Evolutionary conservation across 2,797 vertebrate genomes (phyloP).

Genomic region (Rhinophrynus dorsalis): DNA sequence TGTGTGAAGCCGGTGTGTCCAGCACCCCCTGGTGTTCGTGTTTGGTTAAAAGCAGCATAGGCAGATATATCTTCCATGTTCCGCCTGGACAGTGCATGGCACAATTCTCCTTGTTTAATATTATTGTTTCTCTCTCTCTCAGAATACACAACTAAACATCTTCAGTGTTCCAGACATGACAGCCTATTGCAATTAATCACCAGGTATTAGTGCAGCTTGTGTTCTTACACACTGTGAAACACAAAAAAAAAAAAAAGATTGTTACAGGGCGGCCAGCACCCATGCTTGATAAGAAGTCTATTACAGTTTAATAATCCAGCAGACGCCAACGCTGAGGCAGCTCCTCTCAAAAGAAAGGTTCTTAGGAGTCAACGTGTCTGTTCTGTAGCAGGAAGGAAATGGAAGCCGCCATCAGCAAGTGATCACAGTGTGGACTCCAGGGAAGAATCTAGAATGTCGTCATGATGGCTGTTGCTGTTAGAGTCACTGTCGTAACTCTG

Average conservation of each 20-base stretch:
- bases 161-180: constrained; percentile 66
- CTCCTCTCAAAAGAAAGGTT: background rate
- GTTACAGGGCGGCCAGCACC: constrained; percentile 78
- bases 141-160: constrained; percentile 43
- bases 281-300: constrained; percentile 55
- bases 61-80: constrained; percentile 50
- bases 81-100: constrained; percentile 56
- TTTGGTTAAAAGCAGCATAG: constrained; percentile 63
- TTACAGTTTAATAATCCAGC: constrained; percentile 65
- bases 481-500: constrained; percentile 99
- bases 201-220: constrained; percentile 72
- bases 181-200: constrained; percentile 68
- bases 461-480: constrained; percentile 95
- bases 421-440: constrained; percentile 91
- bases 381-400: no score
- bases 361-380: no score
- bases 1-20: constrained; percentile 52
- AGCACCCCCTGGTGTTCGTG: constrained; percentile 52
- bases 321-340: constrained; percentile 55
- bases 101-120: constrained; percentile 58
- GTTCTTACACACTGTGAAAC: constrained; percentile 38
- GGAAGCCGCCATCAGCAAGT: background rate
- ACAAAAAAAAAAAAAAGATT: constrained; percentile 54
- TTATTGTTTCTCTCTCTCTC: constrained; percentile 41
- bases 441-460: constrained; percentile 92